Conservation (phyloP, 2,797 vertebrate species). For the Etheostoma perlongum region DNA sequence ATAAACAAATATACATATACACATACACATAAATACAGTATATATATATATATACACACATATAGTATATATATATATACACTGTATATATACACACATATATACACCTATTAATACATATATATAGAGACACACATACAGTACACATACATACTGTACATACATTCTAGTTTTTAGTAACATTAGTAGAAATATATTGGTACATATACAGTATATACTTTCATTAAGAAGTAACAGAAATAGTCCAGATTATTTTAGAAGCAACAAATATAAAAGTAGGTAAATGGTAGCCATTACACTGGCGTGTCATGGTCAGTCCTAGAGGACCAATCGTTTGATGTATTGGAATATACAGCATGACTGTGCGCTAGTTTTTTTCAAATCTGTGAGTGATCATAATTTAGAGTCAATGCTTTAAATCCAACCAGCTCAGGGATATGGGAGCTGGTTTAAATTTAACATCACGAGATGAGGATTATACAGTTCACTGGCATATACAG, state of each 20-base stretch:
- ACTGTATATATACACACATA: too few relatives aligned
- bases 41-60: too few relatives aligned
- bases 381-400: constrained; percentile 57
- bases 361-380: neutral
- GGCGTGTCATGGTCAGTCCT: neutral
- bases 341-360: constrained; percentile 27
- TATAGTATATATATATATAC: too few relatives aligned
- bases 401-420: constrained; percentile 54
- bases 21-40: too few relatives aligned
- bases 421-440: constrained; percentile 29
- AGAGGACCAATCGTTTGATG: constrained; percentile 52
- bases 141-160: too few relatives aligned
- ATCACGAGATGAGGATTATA: constrained; percentile 52
- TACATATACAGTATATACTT: too few relatives aligned
- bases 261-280: neutral
- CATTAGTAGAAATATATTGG: too few relatives aligned
- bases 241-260: constrained; percentile 10
- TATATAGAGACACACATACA: too few relatives aligned
- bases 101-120: too few relatives aligned
- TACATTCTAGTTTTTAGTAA: too few relatives aligned
- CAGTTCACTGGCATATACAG: constrained; percentile 67
- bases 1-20: too few relatives aligned
- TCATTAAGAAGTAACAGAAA: constrained; percentile 20
- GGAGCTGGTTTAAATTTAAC: constrained; percentile 60
- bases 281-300: neutral